Conservation (phyloP, 2,888 invertebrate species). For the Epirrhoe tristata region DNA sequence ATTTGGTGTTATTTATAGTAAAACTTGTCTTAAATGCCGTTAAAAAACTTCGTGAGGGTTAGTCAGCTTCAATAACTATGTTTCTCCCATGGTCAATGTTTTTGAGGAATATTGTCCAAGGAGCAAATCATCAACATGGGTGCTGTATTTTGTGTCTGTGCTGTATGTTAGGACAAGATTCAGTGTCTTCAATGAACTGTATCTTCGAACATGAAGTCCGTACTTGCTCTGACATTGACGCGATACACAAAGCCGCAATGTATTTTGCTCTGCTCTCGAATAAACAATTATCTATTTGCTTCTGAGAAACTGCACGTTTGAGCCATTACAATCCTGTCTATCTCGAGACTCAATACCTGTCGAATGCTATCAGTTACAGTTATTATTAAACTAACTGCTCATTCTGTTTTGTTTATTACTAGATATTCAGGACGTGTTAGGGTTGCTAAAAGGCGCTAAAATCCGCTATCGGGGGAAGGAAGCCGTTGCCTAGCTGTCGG, state of each 20-base stretch:
- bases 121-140: too few species aligned
- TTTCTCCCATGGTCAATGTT: too few species aligned
- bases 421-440: background rate
- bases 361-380: slow-evolving; percentile 6
- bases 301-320: slow-evolving; percentile 52
- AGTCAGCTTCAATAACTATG: too few species aligned
- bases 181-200: background rate
- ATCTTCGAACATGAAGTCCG: background rate
- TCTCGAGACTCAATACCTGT: slow-evolving; percentile 32
- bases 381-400: slow-evolving; percentile 13
- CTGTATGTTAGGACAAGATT: background rate
- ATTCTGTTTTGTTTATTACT: background rate
- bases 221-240: slow-evolving; percentile 28
- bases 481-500: too few species aligned
- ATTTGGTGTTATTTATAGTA: too few species aligned
- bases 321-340: slow-evolving; percentile 54
- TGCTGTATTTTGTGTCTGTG: too few species aligned
- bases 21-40: too few species aligned
- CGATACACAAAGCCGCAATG: slow-evolving; percentile 35
- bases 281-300: slow-evolving; percentile 34
- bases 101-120: too few species aligned
- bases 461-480: too few species aligned
- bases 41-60: too few species aligned
- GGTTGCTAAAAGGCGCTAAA: slow-evolving; percentile 9
- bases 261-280: slow-evolving; percentile 21